phyloP scores from a whole-genome alignment of 2,113 vertebrate species.

The Eulacestoma nigropectus region DNA sequence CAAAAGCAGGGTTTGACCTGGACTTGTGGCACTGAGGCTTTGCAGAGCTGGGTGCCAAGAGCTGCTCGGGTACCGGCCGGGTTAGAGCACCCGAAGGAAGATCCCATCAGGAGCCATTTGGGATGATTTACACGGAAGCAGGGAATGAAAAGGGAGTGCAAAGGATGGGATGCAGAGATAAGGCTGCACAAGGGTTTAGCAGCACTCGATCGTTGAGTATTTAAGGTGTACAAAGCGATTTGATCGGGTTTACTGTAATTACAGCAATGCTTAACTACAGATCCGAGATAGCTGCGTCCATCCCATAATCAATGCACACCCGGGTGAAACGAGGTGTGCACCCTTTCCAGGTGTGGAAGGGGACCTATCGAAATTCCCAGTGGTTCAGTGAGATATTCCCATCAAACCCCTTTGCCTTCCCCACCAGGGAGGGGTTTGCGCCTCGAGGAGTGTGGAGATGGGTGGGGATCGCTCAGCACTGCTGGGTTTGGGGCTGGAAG shows the following conservation, averaged over 20 bases:
- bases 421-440: neutral
- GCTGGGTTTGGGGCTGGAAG: neutral
- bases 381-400: rapidly evolving
- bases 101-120: neutral
- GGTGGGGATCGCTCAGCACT: neutral
- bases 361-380: rapidly evolving
- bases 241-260: rapidly evolving
- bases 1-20: neutral
- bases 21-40: rapidly evolving
- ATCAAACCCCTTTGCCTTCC: neutral
- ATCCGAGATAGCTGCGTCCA: rapidly evolving
- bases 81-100: rapidly evolving
- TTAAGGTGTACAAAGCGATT: neutral
- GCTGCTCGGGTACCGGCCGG: neutral
- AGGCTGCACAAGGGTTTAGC: neutral
- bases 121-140: neutral
- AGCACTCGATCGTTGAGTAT: rapidly evolving
- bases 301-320: rapidly evolving
- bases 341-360: neutral
- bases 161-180: neutral
- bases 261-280: neutral
- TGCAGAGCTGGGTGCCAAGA: neutral
- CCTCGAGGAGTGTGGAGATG: neutral
- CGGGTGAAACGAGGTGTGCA: neutral
- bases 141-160: rapidly evolving